These are phyloP conservation scores for Dinoponera quadriceps DNA, from an alignment of 1,140 invertebrate species.

Conservation along the genomic window DNA sequence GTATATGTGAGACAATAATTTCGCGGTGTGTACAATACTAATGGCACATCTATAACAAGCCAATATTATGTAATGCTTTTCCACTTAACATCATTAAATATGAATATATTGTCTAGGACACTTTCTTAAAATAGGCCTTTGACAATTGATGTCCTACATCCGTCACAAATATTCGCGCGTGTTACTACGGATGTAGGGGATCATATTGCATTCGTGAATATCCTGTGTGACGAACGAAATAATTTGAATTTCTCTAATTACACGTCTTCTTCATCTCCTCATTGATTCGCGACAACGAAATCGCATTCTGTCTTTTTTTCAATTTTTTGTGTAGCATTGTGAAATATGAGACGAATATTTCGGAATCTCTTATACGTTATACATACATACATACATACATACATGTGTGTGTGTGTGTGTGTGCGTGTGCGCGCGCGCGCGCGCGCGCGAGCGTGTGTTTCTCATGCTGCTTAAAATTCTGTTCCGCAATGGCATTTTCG, in stretches of 20 bases:
- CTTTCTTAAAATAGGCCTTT: conserved; percentile 67
- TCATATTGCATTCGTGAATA: conserved; percentile 55
- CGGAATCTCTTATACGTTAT: background rate
- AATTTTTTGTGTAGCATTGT: conserved; percentile 1
- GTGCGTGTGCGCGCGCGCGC: background rate
- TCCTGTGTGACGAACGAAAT: conserved; percentile 25
- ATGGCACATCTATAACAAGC: conserved; percentile 59
- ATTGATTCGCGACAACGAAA: conserved; percentile 28
- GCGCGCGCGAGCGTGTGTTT: background rate
- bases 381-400: conserved; percentile 50
- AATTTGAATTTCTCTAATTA: background rate
- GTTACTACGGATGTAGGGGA: conserved; percentile 44
- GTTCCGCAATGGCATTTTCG: conserved; percentile 5
- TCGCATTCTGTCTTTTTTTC: conserved; percentile 20
- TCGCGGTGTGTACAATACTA: conserved; percentile 45
- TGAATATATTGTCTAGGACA: conserved; percentile 70
- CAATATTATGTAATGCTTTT: conserved; percentile 47
- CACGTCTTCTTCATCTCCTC: background rate
- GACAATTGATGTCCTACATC: conserved; percentile 68
- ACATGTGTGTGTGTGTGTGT: conserved; percentile 15
- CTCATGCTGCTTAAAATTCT: background rate
- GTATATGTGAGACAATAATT: conserved; percentile 38
- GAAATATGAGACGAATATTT: conserved; percentile 1
- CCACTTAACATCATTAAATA: conserved; percentile 59
- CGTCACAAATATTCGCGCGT: conserved; percentile 47